phyloP scores from a whole-genome alignment of 2,113 vertebrate species.

The Atlantisia rogersi region DNA sequence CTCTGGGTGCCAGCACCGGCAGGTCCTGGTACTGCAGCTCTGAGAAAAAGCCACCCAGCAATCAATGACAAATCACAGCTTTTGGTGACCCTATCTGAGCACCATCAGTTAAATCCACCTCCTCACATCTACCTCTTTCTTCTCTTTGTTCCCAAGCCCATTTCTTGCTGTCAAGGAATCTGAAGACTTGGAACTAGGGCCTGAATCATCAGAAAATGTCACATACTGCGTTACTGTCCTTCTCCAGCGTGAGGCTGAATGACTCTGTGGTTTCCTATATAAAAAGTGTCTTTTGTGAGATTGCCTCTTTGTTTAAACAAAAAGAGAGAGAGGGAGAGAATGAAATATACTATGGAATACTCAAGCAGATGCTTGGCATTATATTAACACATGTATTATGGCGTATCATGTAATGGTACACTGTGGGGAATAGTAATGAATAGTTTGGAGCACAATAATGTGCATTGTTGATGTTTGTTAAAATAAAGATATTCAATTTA shows the following conservation, averaged over 20 bases:
- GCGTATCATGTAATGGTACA: slow-evolving; percentile 81
- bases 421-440: slow-evolving; percentile 84
- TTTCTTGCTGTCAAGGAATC: background rate
- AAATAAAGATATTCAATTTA: slow-evolving; percentile 96
- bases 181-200: background rate
- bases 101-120: background rate
- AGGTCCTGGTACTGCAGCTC: background rate
- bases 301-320: slow-evolving; percentile 73
- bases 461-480: slow-evolving; percentile 88
- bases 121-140: background rate
- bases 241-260: slow-evolving; percentile 11
- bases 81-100: background rate
- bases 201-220: slow-evolving; percentile 23
- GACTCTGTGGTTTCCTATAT: slow-evolving; percentile 44
- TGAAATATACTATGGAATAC: slow-evolving; percentile 65
- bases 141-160: background rate
- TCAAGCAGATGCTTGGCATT: slow-evolving; percentile 76
- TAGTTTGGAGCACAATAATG: slow-evolving; percentile 80
- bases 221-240: background rate
- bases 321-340: slow-evolving; percentile 63
- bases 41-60: background rate
- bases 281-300: slow-evolving; percentile 66
- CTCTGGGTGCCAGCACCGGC: background rate
- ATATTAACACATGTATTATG: slow-evolving; percentile 81
- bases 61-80: background rate